Evolutionary conservation across 2,888 invertebrate species (phyloP).

Genomic region (Plagiodera versicolora): DNA sequence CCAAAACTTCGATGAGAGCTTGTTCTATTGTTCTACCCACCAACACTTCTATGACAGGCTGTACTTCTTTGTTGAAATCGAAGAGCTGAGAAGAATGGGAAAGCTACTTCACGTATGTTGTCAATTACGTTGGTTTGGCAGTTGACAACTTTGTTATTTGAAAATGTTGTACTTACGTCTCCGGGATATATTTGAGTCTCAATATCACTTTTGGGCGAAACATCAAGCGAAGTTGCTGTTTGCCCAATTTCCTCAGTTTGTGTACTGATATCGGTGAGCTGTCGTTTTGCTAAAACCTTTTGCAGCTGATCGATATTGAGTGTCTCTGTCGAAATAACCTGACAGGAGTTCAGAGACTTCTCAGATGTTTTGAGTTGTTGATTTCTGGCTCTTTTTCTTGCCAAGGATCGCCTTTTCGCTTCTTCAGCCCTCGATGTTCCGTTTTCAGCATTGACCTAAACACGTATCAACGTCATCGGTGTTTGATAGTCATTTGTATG

Average conservation of each 20-base stretch:
- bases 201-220: conserved; percentile 46
- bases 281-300: conserved; percentile 75
- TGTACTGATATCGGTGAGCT: conserved; percentile 75
- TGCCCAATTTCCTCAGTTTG: conserved; percentile 81
- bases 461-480: too few species aligned
- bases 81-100: conserved; percentile 72
- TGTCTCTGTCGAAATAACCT: conserved; percentile 1
- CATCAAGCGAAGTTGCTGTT: conserved; percentile 61
- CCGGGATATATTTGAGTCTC: conserved; percentile 87
- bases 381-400: conserved; percentile 70
- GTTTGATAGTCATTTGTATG: too few species aligned
- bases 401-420: conserved; percentile 72
- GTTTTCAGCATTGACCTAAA: conserved; percentile 57
- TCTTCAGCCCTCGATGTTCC: conserved; percentile 62
- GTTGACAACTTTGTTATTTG: too few species aligned
- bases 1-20: conserved; percentile 84
- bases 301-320: conserved; percentile 77
- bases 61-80: conserved; percentile 89
- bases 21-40: conserved; percentile 90
- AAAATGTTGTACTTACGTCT: conserved; percentile 60
- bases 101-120: too few species aligned
- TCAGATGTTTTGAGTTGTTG: conserved; percentile 57
- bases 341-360: conserved; percentile 69
- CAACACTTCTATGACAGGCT: conserved; percentile 84
- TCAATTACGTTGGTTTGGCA: too few species aligned